Evolutionary conservation across 92 coral and sea anemone genomes (phyloP).

Genomic region (Muricea muricata): DNA sequence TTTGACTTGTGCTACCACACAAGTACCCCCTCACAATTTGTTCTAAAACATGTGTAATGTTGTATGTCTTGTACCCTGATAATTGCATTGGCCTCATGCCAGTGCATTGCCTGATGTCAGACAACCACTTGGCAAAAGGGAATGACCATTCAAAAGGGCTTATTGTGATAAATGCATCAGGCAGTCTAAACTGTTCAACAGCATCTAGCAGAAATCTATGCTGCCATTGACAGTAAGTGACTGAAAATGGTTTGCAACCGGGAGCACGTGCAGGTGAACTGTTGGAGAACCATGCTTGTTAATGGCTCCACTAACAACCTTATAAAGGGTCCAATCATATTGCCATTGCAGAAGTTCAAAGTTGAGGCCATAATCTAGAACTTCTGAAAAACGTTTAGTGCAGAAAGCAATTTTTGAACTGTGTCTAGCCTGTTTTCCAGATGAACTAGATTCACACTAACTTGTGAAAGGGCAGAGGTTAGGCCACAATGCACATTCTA

Average conservation of each 20-base stretch:
- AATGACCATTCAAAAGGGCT: not conserved
- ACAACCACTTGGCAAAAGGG: no score
- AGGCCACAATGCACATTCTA: constrained; percentile 4
- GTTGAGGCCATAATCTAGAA: not conserved
- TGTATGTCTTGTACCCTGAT: no score
- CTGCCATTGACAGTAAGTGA: not conserved
- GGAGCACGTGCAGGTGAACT: not conserved
- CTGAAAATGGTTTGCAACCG: not conserved
- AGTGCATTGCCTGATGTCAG: not conserved
- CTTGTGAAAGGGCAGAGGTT: not conserved
- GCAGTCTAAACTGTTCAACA: not conserved
- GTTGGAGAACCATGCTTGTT: not conserved
- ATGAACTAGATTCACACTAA: not conserved
- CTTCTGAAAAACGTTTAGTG: not conserved
- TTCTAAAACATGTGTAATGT: no score
- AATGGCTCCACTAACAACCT: not conserved
- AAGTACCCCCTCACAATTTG: no score
- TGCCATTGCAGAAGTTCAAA: not conserved
- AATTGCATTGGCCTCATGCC: not conserved
- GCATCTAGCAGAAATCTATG: not conserved
- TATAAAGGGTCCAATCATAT: not conserved
- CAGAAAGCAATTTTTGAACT: not conserved
- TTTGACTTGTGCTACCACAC: no score
- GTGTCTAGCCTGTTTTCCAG: not conserved
- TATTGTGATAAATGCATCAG: not conserved